Conservation (phyloP, 2,797 vertebrate species). For the Vipera latastei region DNA sequence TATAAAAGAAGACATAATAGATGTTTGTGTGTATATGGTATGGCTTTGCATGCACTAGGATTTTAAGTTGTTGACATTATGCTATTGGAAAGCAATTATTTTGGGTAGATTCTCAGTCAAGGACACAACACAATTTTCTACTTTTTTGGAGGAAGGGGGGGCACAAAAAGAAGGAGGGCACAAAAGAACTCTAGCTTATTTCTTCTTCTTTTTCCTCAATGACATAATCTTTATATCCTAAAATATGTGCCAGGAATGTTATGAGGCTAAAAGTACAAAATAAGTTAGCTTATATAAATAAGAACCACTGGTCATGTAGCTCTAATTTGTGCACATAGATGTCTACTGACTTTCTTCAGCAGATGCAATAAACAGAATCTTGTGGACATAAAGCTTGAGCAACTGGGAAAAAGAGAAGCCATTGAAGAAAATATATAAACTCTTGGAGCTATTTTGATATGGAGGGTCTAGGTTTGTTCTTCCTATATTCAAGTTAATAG, state of each 20-base stretch:
- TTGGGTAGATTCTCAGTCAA: background rate
- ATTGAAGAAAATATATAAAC: background rate
- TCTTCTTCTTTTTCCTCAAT: background rate
- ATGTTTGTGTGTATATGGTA: background rate
- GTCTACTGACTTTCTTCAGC: background rate
- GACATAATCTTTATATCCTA: background rate
- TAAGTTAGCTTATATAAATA: background rate
- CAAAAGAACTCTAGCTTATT: background rate
- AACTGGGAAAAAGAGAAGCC: background rate
- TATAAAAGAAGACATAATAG: constrained; percentile 34
- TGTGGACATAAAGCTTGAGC: background rate
- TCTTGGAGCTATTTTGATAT: background rate
- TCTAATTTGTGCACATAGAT: background rate
- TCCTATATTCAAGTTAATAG: background rate
- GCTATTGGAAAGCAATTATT: background rate
- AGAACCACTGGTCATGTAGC: background rate
- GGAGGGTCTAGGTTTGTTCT: background rate
- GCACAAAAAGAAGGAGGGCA: background rate
- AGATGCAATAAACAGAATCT: background rate
- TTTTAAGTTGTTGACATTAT: constrained; percentile 15
- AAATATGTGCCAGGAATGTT: background rate
- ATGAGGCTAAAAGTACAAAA: background rate
- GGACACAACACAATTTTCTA: background rate
- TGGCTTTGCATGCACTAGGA: background rate
- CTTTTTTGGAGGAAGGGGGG: background rate